phyloP scores from a whole-genome alignment of 2,888 invertebrate species.

The Epirrhoe tristata region DNA sequence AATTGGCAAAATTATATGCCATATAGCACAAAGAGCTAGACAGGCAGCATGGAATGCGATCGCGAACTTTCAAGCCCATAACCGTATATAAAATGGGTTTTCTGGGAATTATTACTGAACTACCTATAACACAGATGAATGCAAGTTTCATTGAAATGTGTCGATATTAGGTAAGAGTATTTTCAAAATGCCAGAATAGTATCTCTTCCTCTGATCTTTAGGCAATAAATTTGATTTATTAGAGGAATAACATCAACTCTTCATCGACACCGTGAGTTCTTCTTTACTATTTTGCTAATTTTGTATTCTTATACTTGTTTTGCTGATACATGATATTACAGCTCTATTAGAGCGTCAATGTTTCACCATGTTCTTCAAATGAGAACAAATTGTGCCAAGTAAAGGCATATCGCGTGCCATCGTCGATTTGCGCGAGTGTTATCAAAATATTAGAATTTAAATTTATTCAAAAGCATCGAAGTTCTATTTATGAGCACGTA shows the following conservation, averaged over 20 bases:
- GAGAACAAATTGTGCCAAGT: conserved; percentile 61
- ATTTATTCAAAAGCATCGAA: conserved; percentile 43
- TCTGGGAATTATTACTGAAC: conserved; percentile 4
- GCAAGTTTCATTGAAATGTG: neutral
- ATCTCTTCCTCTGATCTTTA: neutral
- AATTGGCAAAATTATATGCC: conserved; percentile 39
- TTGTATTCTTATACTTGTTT: too few species aligned
- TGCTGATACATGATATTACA: too few species aligned
- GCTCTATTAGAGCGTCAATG: conserved; percentile 4
- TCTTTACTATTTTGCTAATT: too few species aligned
- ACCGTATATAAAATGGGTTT: conserved; percentile 40
- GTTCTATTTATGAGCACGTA: conserved; percentile 25
- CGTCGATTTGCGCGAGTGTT: conserved; percentile 59
- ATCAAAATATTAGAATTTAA: conserved; percentile 52
- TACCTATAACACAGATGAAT: neutral
- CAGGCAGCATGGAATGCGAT: conserved; percentile 36
- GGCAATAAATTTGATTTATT: too few species aligned
- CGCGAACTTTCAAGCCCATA: conserved; percentile 43
- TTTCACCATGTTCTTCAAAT: conserved; percentile 57
- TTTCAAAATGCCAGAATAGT: neutral
- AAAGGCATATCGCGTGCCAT: conserved; percentile 61
- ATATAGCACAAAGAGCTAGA: conserved; percentile 38
- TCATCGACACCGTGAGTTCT: too few species aligned
- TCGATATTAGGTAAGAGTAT: neutral
- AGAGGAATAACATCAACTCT: too few species aligned